These are phyloP conservation scores for Spodoptera frugiperda DNA, from an alignment of 1,140 invertebrate species.

Conservation along the genomic window DNA sequence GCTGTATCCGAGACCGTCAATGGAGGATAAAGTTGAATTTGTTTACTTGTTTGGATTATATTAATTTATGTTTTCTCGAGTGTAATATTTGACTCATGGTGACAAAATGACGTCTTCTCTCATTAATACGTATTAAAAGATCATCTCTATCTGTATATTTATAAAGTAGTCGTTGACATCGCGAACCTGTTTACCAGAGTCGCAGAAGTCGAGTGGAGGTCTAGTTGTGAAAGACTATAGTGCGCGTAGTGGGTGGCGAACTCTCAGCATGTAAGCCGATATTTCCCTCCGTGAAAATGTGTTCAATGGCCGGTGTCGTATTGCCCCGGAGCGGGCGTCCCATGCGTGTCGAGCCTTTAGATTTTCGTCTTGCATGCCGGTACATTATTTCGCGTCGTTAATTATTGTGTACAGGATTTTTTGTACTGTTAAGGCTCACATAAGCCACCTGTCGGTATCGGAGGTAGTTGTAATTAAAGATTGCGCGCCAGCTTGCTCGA, in stretches of 20 bases:
- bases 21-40: constrained; percentile 14
- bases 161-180: not conserved
- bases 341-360: constrained; percentile 76
- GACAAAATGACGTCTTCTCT: not conserved
- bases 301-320: constrained; percentile 81
- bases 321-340: constrained; percentile 60
- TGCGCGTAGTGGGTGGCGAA: constrained; percentile 79
- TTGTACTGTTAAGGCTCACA: constrained; percentile 66
- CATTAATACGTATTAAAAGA: not conserved
- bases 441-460: constrained; percentile 77
- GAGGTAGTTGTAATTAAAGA: constrained; percentile 75
- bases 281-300: constrained; percentile 82
- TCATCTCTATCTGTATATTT: not conserved
- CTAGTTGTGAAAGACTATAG: constrained; percentile 61
- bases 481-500: constrained; percentile 57
- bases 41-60: constrained; percentile 59
- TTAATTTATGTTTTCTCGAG: constrained; percentile 47
- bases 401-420: constrained; percentile 78
- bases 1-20: constrained; percentile 31
- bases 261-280: constrained; percentile 79
- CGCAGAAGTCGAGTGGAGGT: constrained; percentile 51
- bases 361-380: constrained; percentile 84
- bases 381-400: constrained; percentile 84
- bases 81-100: not conserved
- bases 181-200: constrained; percentile 51